Percentiles rank a stretch among this genome's conserved stretches.
Evolutionary conservation across 2,797 vertebrate genomes (phyloP).

Genomic region (Diplodus sargus): DNA sequence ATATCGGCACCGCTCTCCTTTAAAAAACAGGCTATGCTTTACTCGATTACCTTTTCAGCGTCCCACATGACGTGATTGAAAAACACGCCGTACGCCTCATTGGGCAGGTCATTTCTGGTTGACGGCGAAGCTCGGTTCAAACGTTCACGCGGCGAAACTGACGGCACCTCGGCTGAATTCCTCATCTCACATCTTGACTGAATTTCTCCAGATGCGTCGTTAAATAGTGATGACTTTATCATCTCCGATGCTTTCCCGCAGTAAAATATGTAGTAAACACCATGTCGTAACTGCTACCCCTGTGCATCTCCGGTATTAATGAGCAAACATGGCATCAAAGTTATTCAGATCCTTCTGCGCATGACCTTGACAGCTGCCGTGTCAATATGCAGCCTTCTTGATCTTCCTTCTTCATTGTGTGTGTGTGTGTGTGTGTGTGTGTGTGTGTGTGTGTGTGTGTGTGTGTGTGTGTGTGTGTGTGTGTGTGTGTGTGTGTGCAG

Average conservation of each 20-base stretch:
- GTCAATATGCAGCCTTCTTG: conserved; percentile 61
- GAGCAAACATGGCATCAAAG: conserved; percentile 64
- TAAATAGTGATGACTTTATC: conserved; percentile 63
- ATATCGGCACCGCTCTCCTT: conserved; percentile 18
- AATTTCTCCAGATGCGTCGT: conserved; percentile 43
- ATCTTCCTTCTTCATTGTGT: conserved; percentile 50
- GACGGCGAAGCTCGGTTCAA: conserved; percentile 32
- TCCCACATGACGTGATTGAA: conserved; percentile 34
- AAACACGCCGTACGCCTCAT: conserved; percentile 22
- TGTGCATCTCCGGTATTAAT: conserved; percentile 53
- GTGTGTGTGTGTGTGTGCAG: not conserved
- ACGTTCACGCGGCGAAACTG: conserved; percentile 21
- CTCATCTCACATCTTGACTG: conserved; percentile 28
- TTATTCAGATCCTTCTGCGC: conserved; percentile 36
- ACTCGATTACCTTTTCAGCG: conserved; percentile 32
- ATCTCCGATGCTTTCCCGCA: conserved; percentile 33
- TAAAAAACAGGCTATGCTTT: conserved; percentile 34
- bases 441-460: not conserved
- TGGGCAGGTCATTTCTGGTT: conserved; percentile 34
- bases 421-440: conserved; percentile 26
- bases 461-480: conserved; percentile 26
- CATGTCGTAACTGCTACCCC: conserved; percentile 37
- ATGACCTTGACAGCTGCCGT: conserved; percentile 58
- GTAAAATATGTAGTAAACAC: conserved; percentile 59
- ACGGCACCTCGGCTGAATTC: conserved; percentile 17